Percentiles rank a stretch among this genome's conserved stretches.
Evolutionary conservation across 2,797 vertebrate species (phyloP).

Genomic region (Gymnodraco acuticeps): DNA sequence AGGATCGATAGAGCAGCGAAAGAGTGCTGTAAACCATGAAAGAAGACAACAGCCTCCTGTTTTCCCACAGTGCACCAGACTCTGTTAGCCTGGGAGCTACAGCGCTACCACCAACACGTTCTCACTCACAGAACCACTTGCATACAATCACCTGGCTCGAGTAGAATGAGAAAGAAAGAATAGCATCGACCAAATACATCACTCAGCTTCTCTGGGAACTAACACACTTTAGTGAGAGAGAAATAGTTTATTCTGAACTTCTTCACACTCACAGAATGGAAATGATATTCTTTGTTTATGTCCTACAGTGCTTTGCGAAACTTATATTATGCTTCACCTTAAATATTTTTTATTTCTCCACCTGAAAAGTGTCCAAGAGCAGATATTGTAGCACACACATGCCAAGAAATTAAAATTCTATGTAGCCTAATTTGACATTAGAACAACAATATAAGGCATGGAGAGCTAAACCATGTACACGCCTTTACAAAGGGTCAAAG

Average conservation of each 20-base stretch:
- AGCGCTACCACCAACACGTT: conserved; percentile 55
- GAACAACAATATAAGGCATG: neutral
- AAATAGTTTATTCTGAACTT: conserved; percentile 42
- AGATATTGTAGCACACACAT: neutral
- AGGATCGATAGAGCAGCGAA: conserved; percentile 82
- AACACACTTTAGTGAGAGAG: conserved; percentile 47
- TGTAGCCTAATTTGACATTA: neutral
- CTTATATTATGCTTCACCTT: conserved; percentile 44
- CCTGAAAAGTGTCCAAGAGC: too few relatives aligned
- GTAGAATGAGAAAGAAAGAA: conserved; percentile 53
- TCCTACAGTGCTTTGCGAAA: conserved; percentile 37
- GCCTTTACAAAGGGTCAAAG: neutral
- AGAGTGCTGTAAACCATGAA: conserved; percentile 83
- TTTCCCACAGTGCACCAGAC: conserved; percentile 79
- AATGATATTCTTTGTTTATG: conserved; percentile 38
- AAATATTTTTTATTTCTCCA: conserved; percentile 11
- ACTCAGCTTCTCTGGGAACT: conserved; percentile 65
- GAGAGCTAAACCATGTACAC: neutral
- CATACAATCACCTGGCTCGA: conserved; percentile 56
- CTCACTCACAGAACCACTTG: conserved; percentile 54
- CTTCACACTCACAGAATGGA: conserved; percentile 10
- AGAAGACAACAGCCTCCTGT: conserved; percentile 84
- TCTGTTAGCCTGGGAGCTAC: conserved; percentile 77
- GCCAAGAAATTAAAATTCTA: neutral
- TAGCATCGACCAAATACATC: conserved; percentile 68